Evolutionary conservation across 2,113 vertebrate species (phyloP).

Genomic region (Melanerpes formicivorus): DNA sequence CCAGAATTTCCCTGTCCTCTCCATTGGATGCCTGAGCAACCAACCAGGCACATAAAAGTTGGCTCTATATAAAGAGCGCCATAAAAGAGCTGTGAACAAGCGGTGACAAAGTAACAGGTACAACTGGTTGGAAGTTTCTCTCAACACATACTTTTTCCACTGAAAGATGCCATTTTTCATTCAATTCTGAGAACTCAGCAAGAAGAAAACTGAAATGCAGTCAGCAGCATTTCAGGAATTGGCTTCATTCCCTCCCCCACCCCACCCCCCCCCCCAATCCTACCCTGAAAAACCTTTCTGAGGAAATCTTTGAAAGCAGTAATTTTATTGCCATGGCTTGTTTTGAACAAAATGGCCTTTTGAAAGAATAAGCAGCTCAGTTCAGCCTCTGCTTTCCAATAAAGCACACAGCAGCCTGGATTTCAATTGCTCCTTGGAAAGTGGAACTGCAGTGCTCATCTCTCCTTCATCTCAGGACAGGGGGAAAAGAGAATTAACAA

Average conservation of each 20-base stretch:
- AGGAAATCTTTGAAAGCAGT: background rate
- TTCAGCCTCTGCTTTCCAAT: background rate
- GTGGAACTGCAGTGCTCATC: background rate
- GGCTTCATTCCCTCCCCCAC: background rate
- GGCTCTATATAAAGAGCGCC: background rate
- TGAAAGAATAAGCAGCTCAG: background rate
- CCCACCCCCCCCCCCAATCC: background rate
- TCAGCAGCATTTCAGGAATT: background rate
- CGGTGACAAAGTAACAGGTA: background rate
- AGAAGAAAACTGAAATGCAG: background rate
- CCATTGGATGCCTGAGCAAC: background rate
- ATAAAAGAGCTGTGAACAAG: background rate
- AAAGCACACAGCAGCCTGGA: background rate
- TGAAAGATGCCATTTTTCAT: background rate
- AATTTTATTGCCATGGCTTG: background rate
- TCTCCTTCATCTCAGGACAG: background rate
- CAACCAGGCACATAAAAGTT: background rate
- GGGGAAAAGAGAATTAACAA: background rate
- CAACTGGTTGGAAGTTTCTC: background rate
- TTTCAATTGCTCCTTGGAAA: background rate
- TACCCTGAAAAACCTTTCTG: background rate
- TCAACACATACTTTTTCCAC: background rate
- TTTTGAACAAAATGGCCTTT: background rate
- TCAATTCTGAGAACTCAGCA: background rate
- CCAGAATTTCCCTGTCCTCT: background rate